These are phyloP conservation scores for chimpanzee (Pan troglodytes) DNA, from an alignment of 2,113 vertebrate species.

Conservation along the genomic window NHGRI_mPanTro3-v2.1_pri NC_072419.2:21762001-21762500, in stretches of 20 bases:
- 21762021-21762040: background rate
- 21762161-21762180: background rate
- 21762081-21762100: background rate
- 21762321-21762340: background rate
- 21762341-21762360: background rate
- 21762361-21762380: background rate
- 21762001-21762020: background rate
- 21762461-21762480: background rate
- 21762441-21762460: background rate
- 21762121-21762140: background rate
- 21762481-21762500: background rate
- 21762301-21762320: background rate
- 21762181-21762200: background rate
- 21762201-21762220: background rate
- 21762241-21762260: too few species aligned
- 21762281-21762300: background rate
- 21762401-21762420: background rate
- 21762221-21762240: background rate
- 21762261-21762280: background rate
- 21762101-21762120: background rate
- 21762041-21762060: background rate
- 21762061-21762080: background rate
- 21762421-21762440: background rate
- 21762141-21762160: background rate
- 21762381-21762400: background rate